Conservation (phyloP, 2,113 vertebrate genomes). For the Prunella himalayana region DNA sequence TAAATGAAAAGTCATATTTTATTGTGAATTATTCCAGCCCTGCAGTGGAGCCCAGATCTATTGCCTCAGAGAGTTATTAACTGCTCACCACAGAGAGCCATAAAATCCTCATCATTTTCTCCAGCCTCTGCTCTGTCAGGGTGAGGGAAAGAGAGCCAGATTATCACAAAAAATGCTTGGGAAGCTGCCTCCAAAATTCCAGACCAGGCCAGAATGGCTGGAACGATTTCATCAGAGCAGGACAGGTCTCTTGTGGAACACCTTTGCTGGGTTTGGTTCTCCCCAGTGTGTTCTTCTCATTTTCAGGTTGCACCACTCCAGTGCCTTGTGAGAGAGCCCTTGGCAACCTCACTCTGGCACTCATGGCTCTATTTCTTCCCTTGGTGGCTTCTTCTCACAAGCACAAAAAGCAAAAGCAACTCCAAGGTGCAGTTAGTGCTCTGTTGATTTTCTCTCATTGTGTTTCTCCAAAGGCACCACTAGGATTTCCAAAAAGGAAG, state of each 20-base stretch:
- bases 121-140: not conserved
- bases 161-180: not conserved
- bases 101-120: conserved; percentile 73
- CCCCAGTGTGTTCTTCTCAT: not conserved
- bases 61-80: conserved; percentile 75
- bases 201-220: not conserved
- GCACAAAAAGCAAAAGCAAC: not conserved
- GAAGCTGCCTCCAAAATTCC: not conserved
- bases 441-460: not conserved
- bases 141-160: not conserved
- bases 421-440: not conserved
- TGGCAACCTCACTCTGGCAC: not conserved
- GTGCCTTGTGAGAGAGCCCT: not conserved
- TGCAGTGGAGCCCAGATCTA: conserved; percentile 67
- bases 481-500: not conserved
- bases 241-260: not conserved
- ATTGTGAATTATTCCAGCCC: conserved; percentile 73
- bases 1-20: conserved; percentile 79
- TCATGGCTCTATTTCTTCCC: not conserved
- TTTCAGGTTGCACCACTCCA: not conserved
- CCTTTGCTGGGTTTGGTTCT: not conserved
- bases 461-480: not conserved
- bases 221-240: not conserved
- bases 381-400: not conserved
- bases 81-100: conserved; percentile 70